Evolutionary conservation across 2,888 invertebrate genomes (phyloP), one percentile per base, ranked within the genome.

Genomic region (Galerucella calmariensis): DNA sequence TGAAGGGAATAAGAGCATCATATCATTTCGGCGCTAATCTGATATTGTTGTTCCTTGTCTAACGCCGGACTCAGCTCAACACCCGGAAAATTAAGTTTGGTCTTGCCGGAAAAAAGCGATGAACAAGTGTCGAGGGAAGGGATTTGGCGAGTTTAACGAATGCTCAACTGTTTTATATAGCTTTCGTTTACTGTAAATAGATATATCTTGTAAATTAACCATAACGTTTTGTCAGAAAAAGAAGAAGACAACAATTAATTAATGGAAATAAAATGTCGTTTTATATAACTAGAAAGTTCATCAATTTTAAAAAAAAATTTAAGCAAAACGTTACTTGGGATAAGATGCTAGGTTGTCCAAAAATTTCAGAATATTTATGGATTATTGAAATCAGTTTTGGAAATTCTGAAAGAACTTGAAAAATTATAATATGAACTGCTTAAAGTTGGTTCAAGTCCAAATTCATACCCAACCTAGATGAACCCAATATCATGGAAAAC

Each of bases 1-100:
- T 41, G 9, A 16, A 65, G n/a, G 8, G 44, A 46, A n/a, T 20
- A 46, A 44, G 46, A 46, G 63, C 56, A 58, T 56, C 58, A 44
- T 59, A 69, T 69, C 69, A 41, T 27, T 48, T 53, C 62, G 59
- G 69, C 83, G 80, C 82, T 87, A 87, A 87, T 87, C 87, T 85
- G 87, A 87, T 87, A 86, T 86, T 86, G 86, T 85, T 86, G 86
- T 86, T 85, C 86, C 84, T 80, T 72, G 79, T 72, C 73, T 65
- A 72, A 72, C 66, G 84, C 85, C 84, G 87, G 67, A 73, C 86
- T 87, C 86, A 87, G 86, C 81, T 85, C 87, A 87, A 86, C 82
- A 85, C 81, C 87, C 87, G 87, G 87, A 88, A 88, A 88, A 88
- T 88, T 88, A 87, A 87, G 87, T 88, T 88, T 88, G 85, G 83